phyloP scores from a whole-genome alignment of 2,888 invertebrate genomes.

The Synergus laeviventris region DNA sequence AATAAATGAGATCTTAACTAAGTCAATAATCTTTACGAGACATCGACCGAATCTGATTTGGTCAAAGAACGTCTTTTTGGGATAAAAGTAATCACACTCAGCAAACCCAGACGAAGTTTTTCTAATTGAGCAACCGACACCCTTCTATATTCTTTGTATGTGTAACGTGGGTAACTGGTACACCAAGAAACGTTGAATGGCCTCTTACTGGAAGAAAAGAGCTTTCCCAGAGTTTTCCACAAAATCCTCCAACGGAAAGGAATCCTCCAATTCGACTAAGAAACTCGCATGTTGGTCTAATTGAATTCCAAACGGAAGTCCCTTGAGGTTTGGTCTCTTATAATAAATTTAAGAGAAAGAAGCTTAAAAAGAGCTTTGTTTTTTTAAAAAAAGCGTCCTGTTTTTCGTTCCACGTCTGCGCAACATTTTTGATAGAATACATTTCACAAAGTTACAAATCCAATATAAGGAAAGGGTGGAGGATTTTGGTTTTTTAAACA shows the following conservation, averaged over 20 bases:
- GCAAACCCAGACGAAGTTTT: constrained; percentile 51
- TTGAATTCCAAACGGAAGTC: constrained; percentile 63
- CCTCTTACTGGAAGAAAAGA: constrained; percentile 29
- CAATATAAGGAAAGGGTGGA: background rate
- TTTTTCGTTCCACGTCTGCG: background rate
- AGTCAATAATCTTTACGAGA: constrained; percentile 63
- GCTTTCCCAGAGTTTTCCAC: constrained; percentile 52
- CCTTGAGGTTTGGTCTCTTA: constrained; percentile 22
- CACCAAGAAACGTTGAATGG: constrained; percentile 21
- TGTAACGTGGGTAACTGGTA: constrained; percentile 53
- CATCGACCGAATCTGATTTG: constrained; percentile 52
- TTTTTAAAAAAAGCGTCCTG: background rate
- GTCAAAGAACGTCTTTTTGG: constrained; percentile 52
- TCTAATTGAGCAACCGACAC: constrained; percentile 53
- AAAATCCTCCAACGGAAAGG: constrained; percentile 51
- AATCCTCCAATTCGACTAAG: constrained; percentile 66
- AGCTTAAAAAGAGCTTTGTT: background rate
- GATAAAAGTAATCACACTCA: constrained; percentile 62
- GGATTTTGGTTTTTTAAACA: background rate
- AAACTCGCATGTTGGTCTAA: constrained; percentile 65
- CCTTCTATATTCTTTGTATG: constrained; percentile 26
- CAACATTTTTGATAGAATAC: constrained; percentile 10
- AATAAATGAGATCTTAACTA: constrained; percentile 40
- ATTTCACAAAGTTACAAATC: background rate
- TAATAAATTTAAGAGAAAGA: constrained; percentile 21